Conservation (phyloP, 2,888 invertebrate species). For the Rotaria socialis region DNA sequence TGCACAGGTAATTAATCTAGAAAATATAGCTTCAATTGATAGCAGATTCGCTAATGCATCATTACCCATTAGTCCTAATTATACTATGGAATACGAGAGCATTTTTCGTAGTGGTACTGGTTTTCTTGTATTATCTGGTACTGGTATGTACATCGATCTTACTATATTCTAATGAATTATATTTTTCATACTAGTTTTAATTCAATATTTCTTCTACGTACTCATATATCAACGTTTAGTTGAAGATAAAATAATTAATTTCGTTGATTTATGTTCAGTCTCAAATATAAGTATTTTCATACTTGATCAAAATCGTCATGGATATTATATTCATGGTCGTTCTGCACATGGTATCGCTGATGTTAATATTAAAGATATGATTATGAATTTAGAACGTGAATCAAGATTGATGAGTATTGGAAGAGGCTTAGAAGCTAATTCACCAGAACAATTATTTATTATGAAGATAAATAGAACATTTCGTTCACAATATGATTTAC, state of each 20-base stretch:
- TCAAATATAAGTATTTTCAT: slow-evolving; percentile 74
- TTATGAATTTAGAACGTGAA: slow-evolving; percentile 70
- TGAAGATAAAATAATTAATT: slow-evolving; percentile 69
- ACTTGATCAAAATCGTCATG: slow-evolving; percentile 68
- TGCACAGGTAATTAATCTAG: not conserved
- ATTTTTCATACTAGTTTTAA: not conserved
- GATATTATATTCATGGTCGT: slow-evolving; percentile 76
- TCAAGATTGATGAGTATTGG: slow-evolving; percentile 72
- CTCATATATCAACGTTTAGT: not conserved
- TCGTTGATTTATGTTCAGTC: slow-evolving; percentile 75
- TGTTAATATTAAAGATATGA: slow-evolving; percentile 72
- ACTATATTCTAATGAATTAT: not conserved
- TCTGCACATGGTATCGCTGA: slow-evolving; percentile 77
- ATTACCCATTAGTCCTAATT: not conserved
- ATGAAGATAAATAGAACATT: slow-evolving; percentile 68
- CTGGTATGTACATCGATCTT: not conserved
- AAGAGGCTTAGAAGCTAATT: slow-evolving; percentile 70
- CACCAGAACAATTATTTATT: slow-evolving; percentile 71
- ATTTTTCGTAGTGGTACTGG: not conserved
- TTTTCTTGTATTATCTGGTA: not conserved
- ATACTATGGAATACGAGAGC: not conserved
- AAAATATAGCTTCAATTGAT: not conserved
- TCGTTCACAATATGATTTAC: slow-evolving; percentile 53
- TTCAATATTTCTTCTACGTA: not conserved
- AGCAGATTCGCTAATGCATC: not conserved